Evolutionary conservation across 2,113 vertebrate species (phyloP).

Genomic region (Thunnus maccoyii): DNA sequence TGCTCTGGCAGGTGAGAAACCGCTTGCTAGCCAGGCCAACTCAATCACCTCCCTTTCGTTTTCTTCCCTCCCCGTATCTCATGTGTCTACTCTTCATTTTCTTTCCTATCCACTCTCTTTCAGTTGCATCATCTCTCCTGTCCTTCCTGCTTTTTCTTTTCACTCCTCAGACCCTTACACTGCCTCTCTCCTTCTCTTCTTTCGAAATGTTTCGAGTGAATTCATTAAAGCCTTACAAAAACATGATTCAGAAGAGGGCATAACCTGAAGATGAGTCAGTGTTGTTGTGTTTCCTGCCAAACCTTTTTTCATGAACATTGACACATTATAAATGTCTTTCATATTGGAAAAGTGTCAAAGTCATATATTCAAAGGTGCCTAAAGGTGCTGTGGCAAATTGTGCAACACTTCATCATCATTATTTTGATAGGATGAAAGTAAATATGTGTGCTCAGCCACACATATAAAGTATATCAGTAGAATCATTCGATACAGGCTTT

Average conservation of each 20-base stretch:
- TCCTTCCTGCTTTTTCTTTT: constrained; percentile 14
- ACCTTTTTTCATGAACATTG: constrained; percentile 36
- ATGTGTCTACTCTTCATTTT: constrained; percentile 8
- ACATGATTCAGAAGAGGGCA: constrained; percentile 28
- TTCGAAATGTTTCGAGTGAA: neutral
- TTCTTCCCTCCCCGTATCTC: neutral
- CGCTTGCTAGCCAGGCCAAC: constrained; percentile 50
- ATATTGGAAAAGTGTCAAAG: constrained; percentile 44
- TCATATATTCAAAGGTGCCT: constrained; percentile 42
- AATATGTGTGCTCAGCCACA: constrained; percentile 38
- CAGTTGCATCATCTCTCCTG: constrained; percentile 2
- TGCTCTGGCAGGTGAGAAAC: constrained; percentile 69
- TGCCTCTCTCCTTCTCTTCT: neutral
- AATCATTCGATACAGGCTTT: constrained; percentile 52
- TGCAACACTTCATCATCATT: constrained; percentile 6
- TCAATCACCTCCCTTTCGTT: constrained; percentile 12
- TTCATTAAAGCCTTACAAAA: constrained; percentile 19
- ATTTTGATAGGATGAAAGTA: constrained; percentile 58
- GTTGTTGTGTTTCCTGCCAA: constrained; percentile 37
- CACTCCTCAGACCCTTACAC: neutral
- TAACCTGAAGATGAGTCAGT: constrained; percentile 37
- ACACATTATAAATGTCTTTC: constrained; percentile 34
- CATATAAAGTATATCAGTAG: constrained; percentile 32
- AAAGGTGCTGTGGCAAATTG: constrained; percentile 33
- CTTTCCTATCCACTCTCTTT: constrained; percentile 8